Base-by-base conservation (phyloP, 2,888 invertebrate species). In the Spialia ferax region DNA sequence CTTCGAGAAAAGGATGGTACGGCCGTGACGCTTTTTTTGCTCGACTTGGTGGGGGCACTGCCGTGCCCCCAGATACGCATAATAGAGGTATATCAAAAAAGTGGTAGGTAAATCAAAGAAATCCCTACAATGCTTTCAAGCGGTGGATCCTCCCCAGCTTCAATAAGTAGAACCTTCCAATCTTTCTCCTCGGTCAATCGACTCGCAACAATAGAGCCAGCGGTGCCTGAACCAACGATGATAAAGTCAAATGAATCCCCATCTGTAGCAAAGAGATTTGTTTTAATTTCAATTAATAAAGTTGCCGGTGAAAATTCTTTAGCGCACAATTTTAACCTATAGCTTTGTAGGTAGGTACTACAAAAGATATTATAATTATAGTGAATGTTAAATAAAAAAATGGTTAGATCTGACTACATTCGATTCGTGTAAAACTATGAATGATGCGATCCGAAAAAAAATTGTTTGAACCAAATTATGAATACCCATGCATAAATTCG, bases 101-200 rank as follows among this genome's bases (percentile, higher is more conserved):
- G n/a, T n/a, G n/a, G n/a, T n/a, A n/a, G n/a, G n/a, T 26, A 32
- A 7, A 32, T 6, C 32, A n/a, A 4, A 38, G 15, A 5, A 7
- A n/a, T 4, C n/a, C 90, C 82, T 71, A 93, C 92, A 73, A 91
- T 82, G 45, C 82, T 81, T 56, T 92, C 93, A 71, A 88, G 64
- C 0, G 90, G 87, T 8, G 92, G 92, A 63, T 93, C 88, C 0
- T 76, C 86, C 0, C 93, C 93, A 45, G 88, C 89, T 73, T 93
- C 92, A n/a, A 93, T 76, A 0, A 93, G 81, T 29, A 93, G 76
- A 26, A 93, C 86, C 72, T 83, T 89, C 92, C 92, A 92, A 0
- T 85, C 67, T 0, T 81, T 78, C 0, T 85, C 74, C 63, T 91
- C 83, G 0, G 91, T 84, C 23, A 93, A 79, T 45, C 92, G 78